Base-by-base conservation (phyloP, 1,140 invertebrate genomes). In the Pseudobourletiella spinata region DNA sequence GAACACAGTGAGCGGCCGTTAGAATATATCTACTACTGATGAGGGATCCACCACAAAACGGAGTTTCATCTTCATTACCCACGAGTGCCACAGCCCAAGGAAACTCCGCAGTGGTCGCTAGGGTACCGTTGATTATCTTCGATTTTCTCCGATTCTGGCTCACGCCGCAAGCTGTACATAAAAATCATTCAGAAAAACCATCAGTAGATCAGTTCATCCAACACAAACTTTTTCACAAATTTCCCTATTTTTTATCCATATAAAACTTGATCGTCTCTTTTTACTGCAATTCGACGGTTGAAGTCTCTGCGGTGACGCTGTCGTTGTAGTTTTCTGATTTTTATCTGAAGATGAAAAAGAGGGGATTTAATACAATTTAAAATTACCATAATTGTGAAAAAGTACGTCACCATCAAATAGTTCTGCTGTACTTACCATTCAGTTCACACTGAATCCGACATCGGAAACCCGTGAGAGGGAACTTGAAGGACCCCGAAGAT, bases 1-100 rank as follows among this genome's bases (percentile, higher is more conserved):
- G 20, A 22, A 63, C 64, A 61, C 67, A 69, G 44, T 69, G 67
- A 16, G 67, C 63, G 3, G 67, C 67, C 1, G 64, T 66, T 22
- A 66, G n/a, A 28, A 66, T 32, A 20, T 56, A 63, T 2, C 39
- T 26, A 18, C 55, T 48, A 26, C 57, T 61, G 4, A 66, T 66
- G 3, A 66, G 16, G 0, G 60, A 44, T 0, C 16, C 64, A 14
- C 70, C 70, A 61, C 70, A 71, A 42, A 70, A 66, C n/a, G 42
- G n/a, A 44, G n/a, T 28, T 14, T 44, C 15, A 18, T 11, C 25
- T 18, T 58, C 20, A 15, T 58, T 6, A 18, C 4, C 20, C 16
- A 57, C 22, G 20, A 8, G 29, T 8, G n/a, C n/a, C 18, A 35
- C 24, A n/a, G 24, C 11, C 14, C n/a, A 57, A 14, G 29, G 16